These are phyloP conservation scores for Eupithecia tripunctaria DNA, from an alignment of 2,888 invertebrate species.

Conservation along the genomic window DNA sequence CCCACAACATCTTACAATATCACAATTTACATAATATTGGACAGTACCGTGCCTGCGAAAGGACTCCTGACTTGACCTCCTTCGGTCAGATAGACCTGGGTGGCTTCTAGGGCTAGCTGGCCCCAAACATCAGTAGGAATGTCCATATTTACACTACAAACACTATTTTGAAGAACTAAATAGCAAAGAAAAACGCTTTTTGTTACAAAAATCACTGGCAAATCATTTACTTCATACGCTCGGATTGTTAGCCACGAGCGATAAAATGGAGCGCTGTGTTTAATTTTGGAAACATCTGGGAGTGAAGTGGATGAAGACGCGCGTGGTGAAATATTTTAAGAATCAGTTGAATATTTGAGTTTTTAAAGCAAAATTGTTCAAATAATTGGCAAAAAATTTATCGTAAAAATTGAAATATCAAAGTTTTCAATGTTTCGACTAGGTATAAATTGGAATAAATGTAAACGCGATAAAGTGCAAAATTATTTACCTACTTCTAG, in stretches of 20 bases:
- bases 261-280: conserved; percentile 74
- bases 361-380: neutral
- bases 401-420: neutral
- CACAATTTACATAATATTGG: conserved; percentile 38
- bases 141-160: conserved; percentile 81
- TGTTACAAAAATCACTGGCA: conserved; percentile 48
- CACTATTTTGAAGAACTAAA: conserved; percentile 46
- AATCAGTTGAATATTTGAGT: conserved; percentile 49
- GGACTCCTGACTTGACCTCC: conserved; percentile 91
- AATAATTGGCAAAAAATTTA: neutral
- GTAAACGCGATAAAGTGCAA: neutral
- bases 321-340: conserved; percentile 59
- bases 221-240: conserved; percentile 65
- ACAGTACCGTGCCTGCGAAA: conserved; percentile 92
- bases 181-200: conserved; percentile 50
- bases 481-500: neutral
- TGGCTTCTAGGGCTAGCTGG: conserved; percentile 93
- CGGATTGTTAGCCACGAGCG: conserved; percentile 64
- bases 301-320: conserved; percentile 55
- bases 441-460: neutral
- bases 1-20: conserved; percentile 8
- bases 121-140: conserved; percentile 93
- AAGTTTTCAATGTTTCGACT: neutral
- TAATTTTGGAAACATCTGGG: conserved; percentile 83
- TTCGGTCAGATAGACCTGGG: conserved; percentile 93